phyloP scores from a whole-genome alignment of 2,888 invertebrate species.

The Calameuta pallipes region DNA sequence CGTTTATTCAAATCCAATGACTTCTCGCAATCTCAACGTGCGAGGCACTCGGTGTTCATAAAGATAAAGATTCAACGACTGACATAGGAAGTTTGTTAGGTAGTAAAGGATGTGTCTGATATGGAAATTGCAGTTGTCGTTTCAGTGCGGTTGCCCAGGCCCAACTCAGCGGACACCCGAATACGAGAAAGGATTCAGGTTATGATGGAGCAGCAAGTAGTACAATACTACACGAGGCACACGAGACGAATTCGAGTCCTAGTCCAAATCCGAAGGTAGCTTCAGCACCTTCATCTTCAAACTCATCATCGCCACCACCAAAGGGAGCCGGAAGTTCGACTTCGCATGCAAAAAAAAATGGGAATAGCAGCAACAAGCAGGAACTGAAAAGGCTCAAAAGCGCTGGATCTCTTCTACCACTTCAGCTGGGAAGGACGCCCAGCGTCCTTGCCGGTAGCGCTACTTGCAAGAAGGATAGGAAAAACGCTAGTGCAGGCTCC shows the following conservation, averaged over 20 bases:
- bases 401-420: constrained; percentile 55
- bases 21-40: background rate
- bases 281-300: constrained; percentile 62
- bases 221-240: constrained; percentile 50
- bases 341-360: constrained; percentile 50
- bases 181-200: constrained; percentile 55
- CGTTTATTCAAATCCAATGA: background rate
- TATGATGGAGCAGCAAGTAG: constrained; percentile 57
- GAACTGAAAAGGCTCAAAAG: constrained; percentile 58
- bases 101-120: constrained; percentile 23
- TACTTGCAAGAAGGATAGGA: constrained; percentile 78
- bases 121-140: constrained; percentile 46
- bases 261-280: constrained; percentile 57
- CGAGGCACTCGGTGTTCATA: background rate
- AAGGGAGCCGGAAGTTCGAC: constrained; percentile 10
- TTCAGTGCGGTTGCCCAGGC: constrained; percentile 61
- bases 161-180: constrained; percentile 46
- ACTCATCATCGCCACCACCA: constrained; percentile 53
- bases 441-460: constrained; percentile 62
- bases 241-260: constrained; percentile 59
- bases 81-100: background rate
- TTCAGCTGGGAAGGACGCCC: constrained; percentile 54
- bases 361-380: constrained; percentile 52
- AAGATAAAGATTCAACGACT: background rate
- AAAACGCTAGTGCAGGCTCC: constrained; percentile 75